Evolutionary conservation across 2,888 invertebrate species (phyloP), one percentile per base, ranked within the genome.

Genomic region (Drosophila demipolita): DNA sequence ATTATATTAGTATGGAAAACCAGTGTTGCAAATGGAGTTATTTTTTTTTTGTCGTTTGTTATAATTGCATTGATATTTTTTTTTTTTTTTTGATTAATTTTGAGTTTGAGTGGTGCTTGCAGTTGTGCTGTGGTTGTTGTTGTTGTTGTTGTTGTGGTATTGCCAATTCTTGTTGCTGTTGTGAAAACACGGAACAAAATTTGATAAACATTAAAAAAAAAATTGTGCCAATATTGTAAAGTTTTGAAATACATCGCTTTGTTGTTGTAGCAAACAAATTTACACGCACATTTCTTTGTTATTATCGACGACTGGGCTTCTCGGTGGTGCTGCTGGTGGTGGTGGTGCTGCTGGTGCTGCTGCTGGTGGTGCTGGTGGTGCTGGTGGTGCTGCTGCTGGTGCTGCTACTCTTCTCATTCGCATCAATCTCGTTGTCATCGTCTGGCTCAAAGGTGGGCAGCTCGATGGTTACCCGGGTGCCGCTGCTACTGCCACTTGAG

Each of bases 401-500:
- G 68, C 49, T 72, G 68, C 40, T 67, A 60, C 29, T 72, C 54
- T 74, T 76, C 23, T 78, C 80, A 58, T 75, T 77, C 6, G 67
- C 68, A 67, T 94, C 93, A 59, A 94, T 93, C 54, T 94, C 94
- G 52, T 95, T 94, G 52, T 94, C 96, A 68, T 95, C 95, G 69
- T 96, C 96, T 36, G 96, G 95, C 62, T 95, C 95, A 92, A 94
- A 96, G 36, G 95, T 95, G 60, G 96, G 96, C 71, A 96, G 92
- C 33, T 95, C 95, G 72, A 96, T 94, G 86, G 95, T 94, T 26
- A 96, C 95, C 59, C 93, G 94, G 49, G 94, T 93, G 70, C 94
- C 94, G 65, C 93, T 70, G 20, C 78, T 49, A 11, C 63, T 36
- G 29, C 8, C 82, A 6, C 78, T 61, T 26, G 60, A 66, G 52